phyloP scores from a whole-genome alignment of 2,888 invertebrate species.

The Melikaiella ostensackeni region DNA sequence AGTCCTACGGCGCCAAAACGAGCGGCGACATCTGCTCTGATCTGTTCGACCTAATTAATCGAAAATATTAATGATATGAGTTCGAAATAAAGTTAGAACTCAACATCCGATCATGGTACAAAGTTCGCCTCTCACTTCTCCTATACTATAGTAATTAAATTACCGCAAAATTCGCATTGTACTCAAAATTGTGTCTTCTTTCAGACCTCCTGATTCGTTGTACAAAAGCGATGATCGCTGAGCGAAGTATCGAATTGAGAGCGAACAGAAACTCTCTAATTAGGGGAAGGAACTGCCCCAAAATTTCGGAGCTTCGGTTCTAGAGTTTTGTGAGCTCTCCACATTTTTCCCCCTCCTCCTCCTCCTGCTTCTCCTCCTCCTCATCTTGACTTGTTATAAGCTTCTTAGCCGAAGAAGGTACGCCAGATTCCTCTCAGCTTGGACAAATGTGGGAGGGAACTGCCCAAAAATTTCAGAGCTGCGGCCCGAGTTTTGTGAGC shows the following conservation, averaged over 20 bases:
- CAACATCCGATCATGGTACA: not conserved
- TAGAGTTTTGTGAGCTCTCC: conserved; percentile 50
- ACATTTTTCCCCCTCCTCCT: conserved; percentile 46
- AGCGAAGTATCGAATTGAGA: conserved; percentile 38
- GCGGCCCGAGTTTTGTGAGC: conserved; percentile 42
- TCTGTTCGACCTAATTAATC: too few species aligned
- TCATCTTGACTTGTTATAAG: conserved; percentile 8
- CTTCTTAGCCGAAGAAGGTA: not conserved
- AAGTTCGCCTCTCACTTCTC: not conserved
- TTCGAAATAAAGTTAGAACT: not conserved
- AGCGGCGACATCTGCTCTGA: too few species aligned
- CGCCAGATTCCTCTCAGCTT: not conserved
- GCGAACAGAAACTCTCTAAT: conserved; percentile 11
- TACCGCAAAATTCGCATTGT: conserved; percentile 27
- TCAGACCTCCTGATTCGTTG: conserved; percentile 34
- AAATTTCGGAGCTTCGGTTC: not conserved
- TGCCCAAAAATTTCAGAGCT: not conserved
- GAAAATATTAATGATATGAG: not conserved
- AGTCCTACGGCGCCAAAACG: too few species aligned
- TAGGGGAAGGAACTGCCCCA: not conserved
- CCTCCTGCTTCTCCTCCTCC: conserved; percentile 23
- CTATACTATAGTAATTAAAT: not conserved
- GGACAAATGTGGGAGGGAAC: not conserved
- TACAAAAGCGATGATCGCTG: conserved; percentile 4
- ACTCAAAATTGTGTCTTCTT: not conserved